These are phyloP conservation scores for Mastomys natalensis DNA, from an alignment of 2,113 vertebrate genomes.

Conservation along the genomic window DNA sequence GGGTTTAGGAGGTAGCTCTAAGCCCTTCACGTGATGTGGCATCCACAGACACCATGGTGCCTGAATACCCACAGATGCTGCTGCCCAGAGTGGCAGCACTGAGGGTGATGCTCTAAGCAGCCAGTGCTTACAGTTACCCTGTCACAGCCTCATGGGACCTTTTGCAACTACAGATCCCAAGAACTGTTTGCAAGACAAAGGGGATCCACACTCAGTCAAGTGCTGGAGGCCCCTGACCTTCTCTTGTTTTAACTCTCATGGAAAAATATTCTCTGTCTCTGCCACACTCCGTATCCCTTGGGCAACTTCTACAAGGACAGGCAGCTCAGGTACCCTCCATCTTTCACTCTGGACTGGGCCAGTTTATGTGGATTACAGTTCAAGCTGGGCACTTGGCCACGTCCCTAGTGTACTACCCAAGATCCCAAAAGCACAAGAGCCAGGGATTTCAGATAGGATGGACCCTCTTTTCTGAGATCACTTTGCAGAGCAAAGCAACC, in stretches of 20 bases:
- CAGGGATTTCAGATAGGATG: fast-evolving
- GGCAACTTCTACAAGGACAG: neutral
- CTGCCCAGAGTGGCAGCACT: neutral
- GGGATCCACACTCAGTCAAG: neutral
- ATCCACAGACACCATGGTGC: neutral
- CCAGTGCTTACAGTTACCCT: neutral
- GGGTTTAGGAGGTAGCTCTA: neutral
- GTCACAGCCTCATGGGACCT: neutral
- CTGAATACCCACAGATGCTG: neutral
- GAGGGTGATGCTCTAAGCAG: fast-evolving
- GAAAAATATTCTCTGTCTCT: neutral
- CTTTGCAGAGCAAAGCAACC: neutral
- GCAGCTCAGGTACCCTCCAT: fast-evolving
- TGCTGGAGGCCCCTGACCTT: neutral
- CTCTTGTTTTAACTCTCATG: neutral
- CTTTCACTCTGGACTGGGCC: neutral
- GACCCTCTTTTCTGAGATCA: too few relatives aligned
- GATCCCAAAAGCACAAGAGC: neutral
- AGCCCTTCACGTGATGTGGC: fast-evolving
- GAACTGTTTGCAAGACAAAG: neutral
- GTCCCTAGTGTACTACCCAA: neutral
- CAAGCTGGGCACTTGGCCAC: neutral
- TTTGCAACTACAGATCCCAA: neutral
- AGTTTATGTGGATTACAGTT: too few relatives aligned
- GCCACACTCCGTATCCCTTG: neutral